Percentiles rank a stretch among this genome's conserved stretches.
These are phyloP conservation scores for Carabus problematicus DNA, from an alignment of 2,888 invertebrate species.

Conservation along the genomic window DNA sequence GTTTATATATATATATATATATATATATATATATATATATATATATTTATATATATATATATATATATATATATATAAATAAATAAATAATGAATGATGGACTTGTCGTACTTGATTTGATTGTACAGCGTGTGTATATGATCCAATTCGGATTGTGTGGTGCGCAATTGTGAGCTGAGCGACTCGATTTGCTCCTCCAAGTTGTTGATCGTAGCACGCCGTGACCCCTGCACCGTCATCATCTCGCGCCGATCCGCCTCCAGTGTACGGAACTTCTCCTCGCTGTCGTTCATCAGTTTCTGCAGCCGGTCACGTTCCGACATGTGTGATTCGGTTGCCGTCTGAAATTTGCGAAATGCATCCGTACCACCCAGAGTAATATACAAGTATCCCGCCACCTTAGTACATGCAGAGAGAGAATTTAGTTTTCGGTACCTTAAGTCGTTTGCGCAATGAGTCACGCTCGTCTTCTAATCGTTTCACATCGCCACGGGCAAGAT, in stretches of 20 bases:
- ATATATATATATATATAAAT: too few species aligned
- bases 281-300: slow-evolving; percentile 61
- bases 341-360: not conserved
- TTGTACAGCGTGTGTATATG: slow-evolving; percentile 63
- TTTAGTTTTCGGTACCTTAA: slow-evolving; percentile 59
- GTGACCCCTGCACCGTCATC: slow-evolving; percentile 61
- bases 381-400: not conserved
- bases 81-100: not conserved
- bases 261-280: slow-evolving; percentile 61
- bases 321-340: slow-evolving; percentile 55
- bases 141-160: slow-evolving; percentile 63
- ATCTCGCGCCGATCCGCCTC: slow-evolving; percentile 66
- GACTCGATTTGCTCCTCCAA: slow-evolving; percentile 66
- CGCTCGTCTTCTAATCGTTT: slow-evolving; percentile 68
- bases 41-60: too few species aligned
- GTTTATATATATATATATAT: slow-evolving; percentile 1
- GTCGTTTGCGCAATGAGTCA: slow-evolving; percentile 64
- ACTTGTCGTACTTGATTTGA: slow-evolving; percentile 64
- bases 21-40: not conserved
- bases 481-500: slow-evolving; percentile 63
- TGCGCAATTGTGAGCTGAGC: slow-evolving; percentile 61
- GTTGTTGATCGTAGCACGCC: slow-evolving; percentile 62
- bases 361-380: not conserved
- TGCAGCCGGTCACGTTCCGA: slow-evolving; percentile 62
- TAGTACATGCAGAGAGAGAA: too few species aligned